phyloP scores from a whole-genome alignment of 2,113 vertebrate genomes.

The Pelodiscus sinensis region DNA sequence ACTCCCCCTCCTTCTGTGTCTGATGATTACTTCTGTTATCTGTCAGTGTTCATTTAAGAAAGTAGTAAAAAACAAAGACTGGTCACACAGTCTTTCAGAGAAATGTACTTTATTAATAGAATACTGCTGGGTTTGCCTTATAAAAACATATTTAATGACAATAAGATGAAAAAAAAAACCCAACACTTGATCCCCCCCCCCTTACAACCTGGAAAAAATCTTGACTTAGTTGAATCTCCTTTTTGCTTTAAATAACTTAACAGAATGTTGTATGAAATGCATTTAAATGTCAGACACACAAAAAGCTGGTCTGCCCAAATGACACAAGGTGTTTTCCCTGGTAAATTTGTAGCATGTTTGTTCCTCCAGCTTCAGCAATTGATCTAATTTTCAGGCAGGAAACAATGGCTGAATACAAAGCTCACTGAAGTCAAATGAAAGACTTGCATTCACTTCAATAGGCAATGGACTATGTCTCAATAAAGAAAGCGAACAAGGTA shows the following conservation, averaged over 20 bases:
- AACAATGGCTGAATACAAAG: neutral
- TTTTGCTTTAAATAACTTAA: conserved; percentile 38
- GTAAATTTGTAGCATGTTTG: conserved; percentile 11
- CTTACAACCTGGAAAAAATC: conserved; percentile 43
- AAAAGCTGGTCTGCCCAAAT: conserved; percentile 28
- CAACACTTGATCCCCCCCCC: neutral
- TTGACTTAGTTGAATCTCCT: conserved; percentile 25
- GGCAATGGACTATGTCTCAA: conserved; percentile 1
- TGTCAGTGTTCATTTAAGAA: conserved; percentile 48
- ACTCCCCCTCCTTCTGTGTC: conserved; percentile 16
- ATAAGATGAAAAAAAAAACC: conserved; percentile 28
- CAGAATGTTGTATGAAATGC: conserved; percentile 39
- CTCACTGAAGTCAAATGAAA: conserved; percentile 40
- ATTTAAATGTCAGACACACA: conserved; percentile 29
- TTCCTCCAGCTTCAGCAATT: conserved; percentile 24
- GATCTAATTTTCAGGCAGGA: neutral
- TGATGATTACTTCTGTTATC: conserved; percentile 42
- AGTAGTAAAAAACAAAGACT: neutral
- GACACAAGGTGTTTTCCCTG: conserved; percentile 38
- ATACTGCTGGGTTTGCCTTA: conserved; percentile 35
- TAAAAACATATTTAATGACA: conserved; percentile 39
- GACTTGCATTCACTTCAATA: conserved; percentile 17
- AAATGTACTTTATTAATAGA: conserved; percentile 19
- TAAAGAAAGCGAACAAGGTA: conserved; percentile 11
- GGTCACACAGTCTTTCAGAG: conserved; percentile 15